phyloP scores from a whole-genome alignment of 2,797 vertebrate genomes.

The Sorex maritimensis region DNA sequence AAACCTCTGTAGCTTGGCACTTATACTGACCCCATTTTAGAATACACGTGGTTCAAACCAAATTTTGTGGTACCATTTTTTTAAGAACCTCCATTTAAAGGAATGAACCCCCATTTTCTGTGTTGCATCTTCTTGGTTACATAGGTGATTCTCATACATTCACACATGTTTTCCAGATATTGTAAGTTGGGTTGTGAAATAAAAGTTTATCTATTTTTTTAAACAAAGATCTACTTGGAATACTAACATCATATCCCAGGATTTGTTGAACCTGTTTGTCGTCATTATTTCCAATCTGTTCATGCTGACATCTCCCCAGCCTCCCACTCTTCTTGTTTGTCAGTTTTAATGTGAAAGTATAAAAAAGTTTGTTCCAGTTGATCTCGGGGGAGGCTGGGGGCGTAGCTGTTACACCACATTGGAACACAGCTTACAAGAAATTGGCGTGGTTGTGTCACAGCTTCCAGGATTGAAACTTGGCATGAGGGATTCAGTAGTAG shows the following conservation, averaged over 20 bases:
- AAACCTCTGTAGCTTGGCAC: constrained; percentile 60
- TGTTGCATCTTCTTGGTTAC: background rate
- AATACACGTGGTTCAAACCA: constrained; percentile 66
- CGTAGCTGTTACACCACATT: background rate
- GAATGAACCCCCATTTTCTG: too few species aligned
- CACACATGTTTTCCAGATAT: background rate
- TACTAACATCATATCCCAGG: background rate
- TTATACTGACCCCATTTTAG: constrained; percentile 68
- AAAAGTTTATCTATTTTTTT: background rate
- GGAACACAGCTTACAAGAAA: background rate
- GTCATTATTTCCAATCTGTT: background rate
- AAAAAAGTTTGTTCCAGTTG: background rate
- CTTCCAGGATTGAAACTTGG: background rate
- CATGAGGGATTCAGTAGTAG: background rate
- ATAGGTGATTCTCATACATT: background rate
- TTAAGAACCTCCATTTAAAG: too few species aligned
- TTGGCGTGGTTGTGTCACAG: background rate
- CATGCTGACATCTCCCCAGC: background rate
- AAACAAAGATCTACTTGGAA: background rate
- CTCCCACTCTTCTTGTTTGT: background rate
- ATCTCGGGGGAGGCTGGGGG: background rate
- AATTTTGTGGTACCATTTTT: constrained; percentile 15
- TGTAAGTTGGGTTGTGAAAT: constrained; percentile 12
- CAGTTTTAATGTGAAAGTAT: background rate
- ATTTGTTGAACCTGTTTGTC: background rate